A percentile compares a stretch with the other conserved stretches of the same genome.
phyloP scores from a whole-genome alignment of 1,140 invertebrate species.

The Eriosoma lanigerum region DNA sequence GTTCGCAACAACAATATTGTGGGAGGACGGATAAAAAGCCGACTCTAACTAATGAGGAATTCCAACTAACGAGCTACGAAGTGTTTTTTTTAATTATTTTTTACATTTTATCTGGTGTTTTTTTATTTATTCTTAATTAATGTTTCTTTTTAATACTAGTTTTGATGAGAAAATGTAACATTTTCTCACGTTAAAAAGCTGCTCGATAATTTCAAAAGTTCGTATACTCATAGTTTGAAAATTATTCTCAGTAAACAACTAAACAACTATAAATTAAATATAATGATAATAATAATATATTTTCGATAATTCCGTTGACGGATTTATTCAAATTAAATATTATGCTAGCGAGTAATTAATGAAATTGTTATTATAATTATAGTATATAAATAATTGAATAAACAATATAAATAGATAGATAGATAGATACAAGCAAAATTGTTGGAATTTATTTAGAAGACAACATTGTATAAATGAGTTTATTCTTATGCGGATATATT shows the following conservation, averaged over 20 bases:
- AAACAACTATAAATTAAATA: no score
- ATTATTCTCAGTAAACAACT: background rate
- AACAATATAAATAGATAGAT: no score
- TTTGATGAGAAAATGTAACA: background rate
- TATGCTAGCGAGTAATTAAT: no score
- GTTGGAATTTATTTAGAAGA: no score
- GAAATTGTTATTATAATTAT: no score
- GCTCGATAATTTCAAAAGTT: background rate
- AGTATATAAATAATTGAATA: no score
- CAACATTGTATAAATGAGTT: no score
- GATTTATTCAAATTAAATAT: no score
- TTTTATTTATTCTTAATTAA: background rate
- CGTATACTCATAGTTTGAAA: background rate
- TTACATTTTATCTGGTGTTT: background rate
- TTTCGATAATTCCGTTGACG: no score
- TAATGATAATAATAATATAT: no score
- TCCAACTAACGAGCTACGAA: conserved; percentile 21
- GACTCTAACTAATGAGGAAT: conserved; percentile 12
- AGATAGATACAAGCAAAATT: no score
- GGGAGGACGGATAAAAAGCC: background rate
- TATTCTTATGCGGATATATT: no score
- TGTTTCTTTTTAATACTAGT: background rate
- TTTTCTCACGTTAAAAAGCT: background rate
- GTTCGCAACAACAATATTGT: background rate
- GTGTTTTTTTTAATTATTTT: background rate